These are phyloP conservation scores for Pemphredon lugubris DNA, from an alignment of 2,888 invertebrate genomes.

Conservation along the genomic window DNA sequence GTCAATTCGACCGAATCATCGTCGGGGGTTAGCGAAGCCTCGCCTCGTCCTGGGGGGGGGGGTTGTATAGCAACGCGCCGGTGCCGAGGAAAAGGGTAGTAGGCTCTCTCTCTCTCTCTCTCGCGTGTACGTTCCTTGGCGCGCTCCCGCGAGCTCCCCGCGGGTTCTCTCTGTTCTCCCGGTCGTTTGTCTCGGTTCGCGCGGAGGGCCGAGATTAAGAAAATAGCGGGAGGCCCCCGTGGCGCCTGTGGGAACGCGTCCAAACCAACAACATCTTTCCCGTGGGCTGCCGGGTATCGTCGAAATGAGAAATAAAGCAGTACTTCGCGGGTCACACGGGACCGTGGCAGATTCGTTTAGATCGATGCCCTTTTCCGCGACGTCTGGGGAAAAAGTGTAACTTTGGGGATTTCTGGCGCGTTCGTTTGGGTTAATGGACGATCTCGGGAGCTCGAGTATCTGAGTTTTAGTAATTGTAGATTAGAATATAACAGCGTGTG, in stretches of 20 bases:
- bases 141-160: constrained; percentile 31
- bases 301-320: constrained; percentile 32
- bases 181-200: constrained; percentile 54
- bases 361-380: neutral
- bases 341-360: constrained; percentile 4
- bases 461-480: too few species aligned
- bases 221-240: constrained; percentile 77
- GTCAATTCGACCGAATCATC: constrained; percentile 42
- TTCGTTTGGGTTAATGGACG: too few species aligned
- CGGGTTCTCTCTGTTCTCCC: constrained; percentile 28
- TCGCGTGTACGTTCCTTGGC: constrained; percentile 17
- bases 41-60: constrained; percentile 10
- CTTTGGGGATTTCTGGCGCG: too few species aligned
- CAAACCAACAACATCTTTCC: constrained; percentile 30
- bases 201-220: constrained; percentile 65
- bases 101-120: neutral
- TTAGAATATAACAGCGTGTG: too few species aligned
- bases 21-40: constrained; percentile 51
- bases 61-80: constrained; percentile 19
- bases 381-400: neutral
- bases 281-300: neutral
- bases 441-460: too few species aligned
- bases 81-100: constrained; percentile 25
- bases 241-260: constrained; percentile 61
- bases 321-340: constrained; percentile 24